Evolutionary conservation across 2,888 invertebrate genomes (phyloP), one percentile per base, ranked within the genome.

Genomic region (Drosophila falleni): DNA sequence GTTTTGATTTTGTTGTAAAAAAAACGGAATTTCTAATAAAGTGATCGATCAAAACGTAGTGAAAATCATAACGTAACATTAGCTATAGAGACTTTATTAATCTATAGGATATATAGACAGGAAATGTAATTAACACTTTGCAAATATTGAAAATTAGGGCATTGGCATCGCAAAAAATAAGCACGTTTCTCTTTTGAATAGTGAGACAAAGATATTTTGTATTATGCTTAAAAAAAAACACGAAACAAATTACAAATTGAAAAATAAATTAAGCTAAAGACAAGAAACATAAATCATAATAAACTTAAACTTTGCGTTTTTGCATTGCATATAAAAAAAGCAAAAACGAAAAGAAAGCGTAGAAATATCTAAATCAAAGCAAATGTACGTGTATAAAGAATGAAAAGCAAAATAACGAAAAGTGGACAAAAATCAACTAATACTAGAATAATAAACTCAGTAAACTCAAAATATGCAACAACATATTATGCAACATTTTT

Each of bases 281-380:
- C 61, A 63, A 67, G 42, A 59, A 13, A 54, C 37, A 61, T 65
- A 68, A 50, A 54, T 53, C 46, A 64, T 35, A 61, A 49, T 37
- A 66, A 61, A 56, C 46, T 63, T 39, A 44, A 71, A 70, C 59
- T 49, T 71, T 56, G 58, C 61, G 72, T 67, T 74, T 56, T 63
- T 80, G 71, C 74, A 71, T 81, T 81, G 77, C 75, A 76, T 71
- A 71, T 58, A 74, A 67, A 41, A 41, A 69, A 35, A 37, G 67
- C 68, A 64, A 71, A 71, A 74, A 46, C 58, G 61, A 63, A 61
- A 68, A 66, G 62, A 87, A 87, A 87, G 89, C 87, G 87, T 87
- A 87, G 87, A 63, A 87, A 88, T 87, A 87, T 87, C 87, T 87
- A 87, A 87, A 87, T 83, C 78, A 79, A 87, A 88, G 72, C 74